Conservation (phyloP, 2,888 invertebrate genomes). For the Melanostoma mellinum region DNA sequence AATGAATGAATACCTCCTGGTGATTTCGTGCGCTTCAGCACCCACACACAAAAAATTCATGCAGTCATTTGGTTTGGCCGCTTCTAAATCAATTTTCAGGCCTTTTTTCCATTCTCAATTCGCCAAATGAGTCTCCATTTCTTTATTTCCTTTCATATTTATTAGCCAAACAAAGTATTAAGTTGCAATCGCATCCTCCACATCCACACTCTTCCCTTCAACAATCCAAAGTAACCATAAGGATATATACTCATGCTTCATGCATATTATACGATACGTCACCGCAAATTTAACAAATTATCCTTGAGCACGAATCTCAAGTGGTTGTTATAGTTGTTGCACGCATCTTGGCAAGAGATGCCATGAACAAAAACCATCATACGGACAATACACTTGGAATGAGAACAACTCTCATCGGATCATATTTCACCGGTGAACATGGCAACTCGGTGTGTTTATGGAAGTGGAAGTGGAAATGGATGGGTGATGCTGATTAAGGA, state of each 20-base stretch:
- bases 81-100: constrained; percentile 56
- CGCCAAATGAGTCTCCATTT: constrained; percentile 39
- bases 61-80: constrained; percentile 12
- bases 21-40: constrained; percentile 34
- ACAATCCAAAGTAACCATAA: constrained; percentile 12
- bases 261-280: constrained; percentile 71
- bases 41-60: constrained; percentile 39
- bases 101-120: constrained; percentile 40
- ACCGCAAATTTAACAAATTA: constrained; percentile 74
- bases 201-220: constrained; percentile 22
- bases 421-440: constrained; percentile 65
- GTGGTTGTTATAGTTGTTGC: constrained; percentile 43
- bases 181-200: constrained; percentile 66
- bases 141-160: constrained; percentile 59
- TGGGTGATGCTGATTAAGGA: constrained; percentile 71
- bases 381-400: constrained; percentile 40
- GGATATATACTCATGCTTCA: constrained; percentile 47
- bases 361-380: constrained; percentile 17
- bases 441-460: constrained; percentile 12
- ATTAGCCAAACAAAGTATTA: constrained; percentile 71
- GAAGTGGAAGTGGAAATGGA: constrained; percentile 21
- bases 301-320: constrained; percentile 73
- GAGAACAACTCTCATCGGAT: constrained; percentile 63
- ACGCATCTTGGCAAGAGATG: constrained; percentile 32
- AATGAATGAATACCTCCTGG: constrained; percentile 62